A percentile compares a stretch with the other conserved stretches of the same genome.
Conservation (phyloP, 1,140 invertebrate genomes). For the Ceratosolen fusciceps region DNA sequence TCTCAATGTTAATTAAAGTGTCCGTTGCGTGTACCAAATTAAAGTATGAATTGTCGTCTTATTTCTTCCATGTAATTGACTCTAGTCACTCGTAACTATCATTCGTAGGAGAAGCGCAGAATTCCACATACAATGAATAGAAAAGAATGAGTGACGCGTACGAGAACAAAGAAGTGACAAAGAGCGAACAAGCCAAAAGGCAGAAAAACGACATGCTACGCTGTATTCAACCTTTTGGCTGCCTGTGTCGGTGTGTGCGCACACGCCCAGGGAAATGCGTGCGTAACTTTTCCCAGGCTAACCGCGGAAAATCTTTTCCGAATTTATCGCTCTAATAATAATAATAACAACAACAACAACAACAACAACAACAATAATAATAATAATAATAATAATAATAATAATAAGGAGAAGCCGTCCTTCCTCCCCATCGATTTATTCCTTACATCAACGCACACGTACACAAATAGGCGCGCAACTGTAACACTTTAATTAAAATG, state of each 20-base stretch:
- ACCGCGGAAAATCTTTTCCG: background rate
- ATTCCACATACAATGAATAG: slow-evolving; percentile 28
- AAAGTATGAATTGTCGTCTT: slow-evolving; percentile 48
- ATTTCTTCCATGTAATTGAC: slow-evolving; percentile 44
- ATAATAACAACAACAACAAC: too few relatives aligned
- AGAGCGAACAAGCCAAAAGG: background rate
- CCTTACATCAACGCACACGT: too few relatives aligned
- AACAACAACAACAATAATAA: too few relatives aligned
- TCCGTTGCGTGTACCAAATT: slow-evolving; percentile 49
- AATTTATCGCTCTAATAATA: slow-evolving; percentile 1
- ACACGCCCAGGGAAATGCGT: too few relatives aligned
- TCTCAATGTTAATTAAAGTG: slow-evolving; percentile 45
- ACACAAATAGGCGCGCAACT: too few relatives aligned
- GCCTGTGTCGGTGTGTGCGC: too few relatives aligned
- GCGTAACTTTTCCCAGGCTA: background rate
- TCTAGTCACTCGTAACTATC: slow-evolving; percentile 44
- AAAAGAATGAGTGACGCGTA: background rate
- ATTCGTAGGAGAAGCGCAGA: slow-evolving; percentile 27
- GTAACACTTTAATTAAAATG: background rate
- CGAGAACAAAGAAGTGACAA: background rate
- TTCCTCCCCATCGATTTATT: too few relatives aligned
- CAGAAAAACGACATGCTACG: background rate
- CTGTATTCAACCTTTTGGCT: too few relatives aligned
- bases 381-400: too few relatives aligned
- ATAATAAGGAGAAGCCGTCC: too few relatives aligned